Evolutionary conservation across 2,113 vertebrate species (phyloP), one percentile per base, ranked within the genome.

Genomic region (Synchiropus splendidus): DNA sequence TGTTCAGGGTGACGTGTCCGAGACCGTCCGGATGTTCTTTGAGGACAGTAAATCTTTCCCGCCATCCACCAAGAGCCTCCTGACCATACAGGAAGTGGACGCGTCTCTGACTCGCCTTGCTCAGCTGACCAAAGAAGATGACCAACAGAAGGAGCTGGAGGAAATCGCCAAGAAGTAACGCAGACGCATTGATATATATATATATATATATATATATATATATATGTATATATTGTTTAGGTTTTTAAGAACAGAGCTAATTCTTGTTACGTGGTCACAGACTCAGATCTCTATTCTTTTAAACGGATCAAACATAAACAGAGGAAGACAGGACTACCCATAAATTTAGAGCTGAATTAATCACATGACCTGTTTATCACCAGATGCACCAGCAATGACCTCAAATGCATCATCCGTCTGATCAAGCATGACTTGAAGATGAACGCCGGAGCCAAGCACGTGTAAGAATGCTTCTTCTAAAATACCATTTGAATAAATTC

Each of bases 341-440:
- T n/a, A n/a, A n/a, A n/a, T n/a, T n/a, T n/a, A n/a, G n/a, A n/a
- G n/a, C 17, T 3, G 4, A 12, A n/a, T 12, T n/a, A 18, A 18
- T 31, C n/a, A 31, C 2, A 5, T 12, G 10, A 40, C 16, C 39
- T 45, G 14, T 3, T 74, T 1, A 13, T 62, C 16, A 18, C 1
- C 43, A 99, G 95, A 74, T 98, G 92, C 61, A 99, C 95, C 0
- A 86, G 87, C 34, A 99, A 99, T 0, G 95, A 98, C 82, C 81
- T 99, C 44, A 98, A 99, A 58, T 96, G 95, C 66, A 89, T 94
- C 78, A 79, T 99, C 62, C 82, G 95, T 39, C 81, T 99, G 1
- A 90, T 99, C 37, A 99, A 98, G 49, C 95, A 99, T 2, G 95
- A 99, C 70, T 64, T 99, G 78, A 97, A 97, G 77, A 99, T 99